These are phyloP conservation scores for Drosophila athabasca DNA, from an alignment of 1,140 invertebrate species.

Conservation along the genomic window DNA sequence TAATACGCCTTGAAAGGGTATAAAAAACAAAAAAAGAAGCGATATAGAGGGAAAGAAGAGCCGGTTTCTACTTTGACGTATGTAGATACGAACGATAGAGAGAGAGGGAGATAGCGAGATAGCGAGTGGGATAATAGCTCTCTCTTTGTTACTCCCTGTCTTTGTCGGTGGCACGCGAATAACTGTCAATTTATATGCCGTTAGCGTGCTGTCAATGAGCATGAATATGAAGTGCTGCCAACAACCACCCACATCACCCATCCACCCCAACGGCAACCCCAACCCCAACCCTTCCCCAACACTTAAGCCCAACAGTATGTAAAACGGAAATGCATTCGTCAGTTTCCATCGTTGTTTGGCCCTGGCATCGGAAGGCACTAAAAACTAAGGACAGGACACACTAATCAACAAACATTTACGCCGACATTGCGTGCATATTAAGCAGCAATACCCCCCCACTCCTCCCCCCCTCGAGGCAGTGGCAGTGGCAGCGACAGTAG, in stretches of 20 bases:
- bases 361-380: slow-evolving; percentile 67
- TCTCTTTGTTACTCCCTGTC: neutral
- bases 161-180: slow-evolving; percentile 49
- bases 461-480: neutral
- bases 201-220: slow-evolving; percentile 81
- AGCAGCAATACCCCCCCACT: slow-evolving; percentile 47
- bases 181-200: slow-evolving; percentile 80
- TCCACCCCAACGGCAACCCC: neutral
- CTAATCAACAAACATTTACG: slow-evolving; percentile 82
- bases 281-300: neutral
- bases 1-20: neutral
- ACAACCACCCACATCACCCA: neutral
- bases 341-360: slow-evolving; percentile 25
- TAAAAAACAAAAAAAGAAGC: neutral
- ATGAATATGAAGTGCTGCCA: slow-evolving; percentile 69
- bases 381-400: slow-evolving; percentile 80
- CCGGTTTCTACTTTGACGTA: slow-evolving; percentile 40
- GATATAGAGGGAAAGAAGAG: slow-evolving; percentile 1
- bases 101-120: slow-evolving; percentile 6
- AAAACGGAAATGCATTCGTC: slow-evolving; percentile 68
- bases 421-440: slow-evolving; percentile 82
- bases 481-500: too few species aligned
- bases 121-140: neutral
- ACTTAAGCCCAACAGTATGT: slow-evolving; percentile 7
- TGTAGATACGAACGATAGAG: slow-evolving; percentile 17